phyloP scores from a whole-genome alignment of 2,797 vertebrate species.

The Ambastaia sidthimunki region DNA sequence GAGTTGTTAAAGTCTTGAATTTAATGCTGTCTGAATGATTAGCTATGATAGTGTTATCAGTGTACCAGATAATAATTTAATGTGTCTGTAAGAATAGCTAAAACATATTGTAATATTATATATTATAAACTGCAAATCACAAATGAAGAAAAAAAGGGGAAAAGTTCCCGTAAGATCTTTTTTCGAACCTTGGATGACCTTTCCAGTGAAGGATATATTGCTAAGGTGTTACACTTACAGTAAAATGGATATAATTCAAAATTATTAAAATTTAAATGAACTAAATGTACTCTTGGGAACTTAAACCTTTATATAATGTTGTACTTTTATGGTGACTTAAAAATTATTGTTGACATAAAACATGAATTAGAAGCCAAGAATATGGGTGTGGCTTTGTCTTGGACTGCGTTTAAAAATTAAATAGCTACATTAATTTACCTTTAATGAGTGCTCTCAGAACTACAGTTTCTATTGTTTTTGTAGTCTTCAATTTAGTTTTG shows the following conservation, averaged over 20 bases:
- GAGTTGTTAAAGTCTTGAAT: neutral
- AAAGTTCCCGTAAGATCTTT: too few relatives aligned
- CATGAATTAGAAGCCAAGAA: constrained; percentile 21
- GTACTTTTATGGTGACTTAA: constrained; percentile 1
- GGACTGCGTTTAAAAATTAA: neutral
- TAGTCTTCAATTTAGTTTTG: constrained; percentile 9
- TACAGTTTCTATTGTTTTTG: constrained; percentile 32
- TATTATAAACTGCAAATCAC: neutral
- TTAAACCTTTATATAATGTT: neutral
- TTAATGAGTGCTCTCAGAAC: constrained; percentile 53
- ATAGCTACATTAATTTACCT: constrained; percentile 54
- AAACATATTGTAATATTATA: neutral
- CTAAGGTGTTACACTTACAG: neutral
- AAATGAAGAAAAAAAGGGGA: neutral
- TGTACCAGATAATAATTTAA: neutral
- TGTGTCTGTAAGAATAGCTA: neutral
- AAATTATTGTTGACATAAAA: constrained; percentile 17
- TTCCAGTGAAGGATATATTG: neutral
- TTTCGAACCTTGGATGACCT: neutral
- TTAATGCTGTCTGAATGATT: neutral
- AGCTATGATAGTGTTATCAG: neutral
- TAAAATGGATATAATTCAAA: neutral
- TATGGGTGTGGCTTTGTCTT: constrained; percentile 40
- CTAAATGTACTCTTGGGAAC: neutral
- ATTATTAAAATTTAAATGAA: neutral